Percentiles rank a stretch among this genome's conserved stretches.
phyloP scores from a whole-genome alignment of 2,888 invertebrate species.

The Phyto melanocephala region DNA sequence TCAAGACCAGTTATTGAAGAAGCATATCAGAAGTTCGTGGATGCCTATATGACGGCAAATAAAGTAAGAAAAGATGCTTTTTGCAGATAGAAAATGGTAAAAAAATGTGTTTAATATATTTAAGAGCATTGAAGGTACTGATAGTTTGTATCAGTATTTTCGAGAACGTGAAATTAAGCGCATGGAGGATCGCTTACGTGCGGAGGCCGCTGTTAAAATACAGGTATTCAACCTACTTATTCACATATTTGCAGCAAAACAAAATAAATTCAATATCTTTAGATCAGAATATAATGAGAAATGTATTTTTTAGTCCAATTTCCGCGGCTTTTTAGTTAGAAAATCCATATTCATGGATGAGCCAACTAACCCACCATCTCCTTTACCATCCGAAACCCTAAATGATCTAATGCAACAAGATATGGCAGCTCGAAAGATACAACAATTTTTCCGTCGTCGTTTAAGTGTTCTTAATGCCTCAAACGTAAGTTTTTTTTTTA shows the following conservation, averaged over 20 bases:
- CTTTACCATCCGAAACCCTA: neutral
- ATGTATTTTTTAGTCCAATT: constrained; percentile 50
- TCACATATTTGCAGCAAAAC: neutral
- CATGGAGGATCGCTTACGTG: constrained; percentile 60
- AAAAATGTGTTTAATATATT: neutral
- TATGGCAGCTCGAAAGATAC: constrained; percentile 61
- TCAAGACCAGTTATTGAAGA: constrained; percentile 74
- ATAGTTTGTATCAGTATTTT: constrained; percentile 73
- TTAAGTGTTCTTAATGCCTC: neutral
- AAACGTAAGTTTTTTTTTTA: constrained; percentile 26
- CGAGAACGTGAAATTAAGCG: constrained; percentile 71
- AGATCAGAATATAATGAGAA: too few relatives aligned
- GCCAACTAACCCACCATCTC: neutral
- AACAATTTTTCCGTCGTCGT: constrained; percentile 52
- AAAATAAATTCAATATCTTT: too few relatives aligned
- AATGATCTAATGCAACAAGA: neutral
- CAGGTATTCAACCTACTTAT: too few relatives aligned
- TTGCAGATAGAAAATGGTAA: neutral
- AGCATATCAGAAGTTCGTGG: constrained; percentile 75
- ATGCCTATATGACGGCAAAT: constrained; percentile 73
- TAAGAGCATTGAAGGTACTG: constrained; percentile 72
- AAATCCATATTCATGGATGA: constrained; percentile 31
- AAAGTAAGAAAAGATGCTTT: constrained; percentile 64
- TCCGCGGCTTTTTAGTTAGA: constrained; percentile 61
- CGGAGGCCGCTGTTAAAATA: constrained; percentile 71